Evolutionary conservation across 2,797 vertebrate species (phyloP), one percentile per base, ranked within the genome.

Genomic region (Coregonus ussuriensis): DNA sequence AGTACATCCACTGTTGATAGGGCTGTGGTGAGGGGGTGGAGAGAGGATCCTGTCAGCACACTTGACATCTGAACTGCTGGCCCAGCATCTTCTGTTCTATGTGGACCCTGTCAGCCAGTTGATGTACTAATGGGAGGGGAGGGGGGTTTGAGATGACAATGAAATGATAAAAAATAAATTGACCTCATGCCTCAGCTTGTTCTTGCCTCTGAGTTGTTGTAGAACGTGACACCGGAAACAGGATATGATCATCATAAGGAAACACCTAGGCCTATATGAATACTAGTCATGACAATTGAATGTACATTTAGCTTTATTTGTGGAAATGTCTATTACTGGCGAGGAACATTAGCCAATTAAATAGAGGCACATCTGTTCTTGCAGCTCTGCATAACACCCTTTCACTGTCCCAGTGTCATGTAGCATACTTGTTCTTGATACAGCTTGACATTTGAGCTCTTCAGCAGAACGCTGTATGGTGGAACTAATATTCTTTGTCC

Each of bases 21-120:
- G n/a, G n/a, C 21, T 35, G 74, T 63, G 67, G 11, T 1, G 75
- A 71, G 84, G 74, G 71, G 74, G 79, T 70, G 75, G 77, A 74
- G 70, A 70, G 82, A 77, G 54, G 77, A 68, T 70, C 78, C 80
- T 83, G 83, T 80, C 78, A 88, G 89, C 87, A 88, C 83, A 71
- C 59, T 63, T 87, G 83, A 82, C 83, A 71, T 70, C 81, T 7
- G 74, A 81, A 86, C 52, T 82, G 86, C 89, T 85, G 66, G 79
- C 81, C 80, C 81, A 86, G 87, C 89, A 89, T 82, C 87, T 85
- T 80, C 81, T 0, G 66, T 68, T 11, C 9, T 11, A 9, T 47
- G 41, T 47, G 41, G 41, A 47, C 41, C 41, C 0, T 11, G 41
- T 47, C 41, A 47, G 9, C 0, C 41, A 47, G 41, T 47, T 47